phyloP scores from a whole-genome alignment of 2,113 vertebrate genomes.

The Platichthys stellatus region DNA sequence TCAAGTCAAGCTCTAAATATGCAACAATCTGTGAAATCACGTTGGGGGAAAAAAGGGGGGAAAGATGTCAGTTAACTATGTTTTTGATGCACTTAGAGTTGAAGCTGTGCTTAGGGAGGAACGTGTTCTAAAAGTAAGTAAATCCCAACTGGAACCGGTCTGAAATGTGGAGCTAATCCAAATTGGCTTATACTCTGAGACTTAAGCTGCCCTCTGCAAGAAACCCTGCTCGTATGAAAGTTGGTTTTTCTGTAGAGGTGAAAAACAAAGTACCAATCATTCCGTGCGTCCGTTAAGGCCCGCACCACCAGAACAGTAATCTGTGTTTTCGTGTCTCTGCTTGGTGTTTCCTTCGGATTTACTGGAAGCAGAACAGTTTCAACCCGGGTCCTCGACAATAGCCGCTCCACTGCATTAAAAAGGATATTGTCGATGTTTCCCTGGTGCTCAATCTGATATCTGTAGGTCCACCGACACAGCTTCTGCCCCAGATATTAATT shows the following conservation, averaged over 20 bases:
- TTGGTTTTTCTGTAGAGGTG: constrained; percentile 48
- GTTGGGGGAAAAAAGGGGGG: background rate
- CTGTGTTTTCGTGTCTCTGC: constrained; percentile 18
- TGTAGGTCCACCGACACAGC: constrained; percentile 26
- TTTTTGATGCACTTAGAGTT: constrained; percentile 58
- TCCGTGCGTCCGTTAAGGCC: constrained; percentile 28
- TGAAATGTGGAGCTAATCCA: constrained; percentile 76
- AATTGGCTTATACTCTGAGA: constrained; percentile 74
- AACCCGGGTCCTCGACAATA: constrained; percentile 18
- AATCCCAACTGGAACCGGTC: constrained; percentile 75
- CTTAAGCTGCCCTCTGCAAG: constrained; percentile 65
- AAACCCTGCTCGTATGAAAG: constrained; percentile 54
- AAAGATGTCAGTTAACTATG: constrained; percentile 54
- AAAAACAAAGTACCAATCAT: constrained; percentile 52
- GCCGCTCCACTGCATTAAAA: constrained; percentile 37
- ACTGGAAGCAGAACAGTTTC: constrained; percentile 30
- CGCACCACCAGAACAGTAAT: constrained; percentile 4
- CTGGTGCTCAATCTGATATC: constrained; percentile 36
- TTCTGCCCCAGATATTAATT: constrained; percentile 25
- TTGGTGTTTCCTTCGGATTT: constrained; percentile 44
- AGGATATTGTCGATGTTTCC: constrained; percentile 34
- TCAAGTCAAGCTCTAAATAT: constrained; percentile 32
- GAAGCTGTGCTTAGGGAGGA: constrained; percentile 65
- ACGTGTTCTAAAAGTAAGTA: constrained; percentile 53
- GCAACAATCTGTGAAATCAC: constrained; percentile 26